Conservation (phyloP, 1,140 invertebrate species). For the Meteorus sp. region DNA sequence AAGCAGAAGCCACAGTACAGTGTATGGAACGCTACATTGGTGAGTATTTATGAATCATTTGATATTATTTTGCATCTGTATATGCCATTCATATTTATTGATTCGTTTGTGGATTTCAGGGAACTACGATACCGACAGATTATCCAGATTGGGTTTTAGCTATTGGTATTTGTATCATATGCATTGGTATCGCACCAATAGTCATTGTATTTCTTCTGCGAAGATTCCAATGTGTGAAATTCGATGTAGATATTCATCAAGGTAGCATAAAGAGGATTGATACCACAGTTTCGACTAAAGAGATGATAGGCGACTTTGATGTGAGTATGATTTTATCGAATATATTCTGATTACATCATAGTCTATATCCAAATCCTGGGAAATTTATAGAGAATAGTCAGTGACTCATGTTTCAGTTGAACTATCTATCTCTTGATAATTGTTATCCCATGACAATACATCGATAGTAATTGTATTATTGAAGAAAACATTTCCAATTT, state of each 20-base stretch:
- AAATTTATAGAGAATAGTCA: no score
- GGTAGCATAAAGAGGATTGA: conserved; percentile 85
- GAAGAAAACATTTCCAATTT: no score
- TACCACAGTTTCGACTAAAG: conserved; percentile 88
- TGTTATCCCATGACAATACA: no score
- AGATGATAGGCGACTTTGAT: conserved; percentile 88
- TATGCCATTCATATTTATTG: conserved; percentile 11
- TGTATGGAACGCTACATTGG: conserved; percentile 78
- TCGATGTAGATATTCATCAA: conserved; percentile 84
- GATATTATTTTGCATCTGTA: conserved; percentile 3
- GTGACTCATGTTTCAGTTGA: no score
- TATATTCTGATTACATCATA: conserved; percentile 8
- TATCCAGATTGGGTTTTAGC: conserved; percentile 87
- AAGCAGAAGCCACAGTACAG: conserved; percentile 78
- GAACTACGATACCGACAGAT: conserved; percentile 65
- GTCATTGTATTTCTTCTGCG: conserved; percentile 79
- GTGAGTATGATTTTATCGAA: no score
- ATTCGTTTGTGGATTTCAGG: conserved; percentile 61
- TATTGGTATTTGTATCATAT: conserved; percentile 75
- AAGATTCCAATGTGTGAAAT: conserved; percentile 79
- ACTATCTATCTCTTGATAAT: no score
- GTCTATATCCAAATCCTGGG: no score
- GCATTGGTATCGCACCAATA: conserved; percentile 81
- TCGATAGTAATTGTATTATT: no score
- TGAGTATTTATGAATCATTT: conserved; percentile 51